These are phyloP conservation scores for Pollicipes pollicipes DNA, from an alignment of 1,140 invertebrate genomes.

Conservation along the genomic window DNA sequence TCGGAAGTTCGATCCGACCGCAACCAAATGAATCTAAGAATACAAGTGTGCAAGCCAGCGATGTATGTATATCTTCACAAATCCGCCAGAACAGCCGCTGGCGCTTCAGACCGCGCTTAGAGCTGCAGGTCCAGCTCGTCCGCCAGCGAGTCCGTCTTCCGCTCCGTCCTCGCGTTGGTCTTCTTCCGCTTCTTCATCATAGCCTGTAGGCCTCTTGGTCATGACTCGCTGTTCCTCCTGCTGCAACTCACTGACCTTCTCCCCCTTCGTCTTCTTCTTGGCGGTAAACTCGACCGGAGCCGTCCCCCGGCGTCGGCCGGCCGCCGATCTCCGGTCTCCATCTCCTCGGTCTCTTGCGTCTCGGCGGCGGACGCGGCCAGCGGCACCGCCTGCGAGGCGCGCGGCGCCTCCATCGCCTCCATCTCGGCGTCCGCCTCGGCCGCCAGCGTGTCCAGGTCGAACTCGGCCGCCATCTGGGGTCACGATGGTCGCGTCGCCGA, in stretches of 20 bases:
- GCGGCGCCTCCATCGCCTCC: conserved; percentile 13
- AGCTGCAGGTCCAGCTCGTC: not conserved
- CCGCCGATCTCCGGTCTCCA: no score
- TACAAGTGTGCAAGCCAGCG: no score
- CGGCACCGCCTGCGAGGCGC: conserved; percentile 20
- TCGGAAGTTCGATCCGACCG: no score
- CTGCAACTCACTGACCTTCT: not conserved
- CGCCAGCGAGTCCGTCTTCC: not conserved
- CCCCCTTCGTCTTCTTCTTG: no score
- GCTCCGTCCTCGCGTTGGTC: not conserved
- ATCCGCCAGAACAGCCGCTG: no score
- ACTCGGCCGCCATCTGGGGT: conserved; percentile 54
- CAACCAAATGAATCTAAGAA: no score
- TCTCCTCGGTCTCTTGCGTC: conserved; percentile 33
- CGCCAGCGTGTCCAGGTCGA: conserved; percentile 64
- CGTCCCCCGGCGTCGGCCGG: conserved; percentile 16
- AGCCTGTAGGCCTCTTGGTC: not conserved
- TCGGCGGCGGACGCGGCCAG: conserved; percentile 22
- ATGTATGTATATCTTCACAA: no score
- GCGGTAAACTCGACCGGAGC: no score
- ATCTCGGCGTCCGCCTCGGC: conserved; percentile 35
- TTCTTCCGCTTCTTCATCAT: not conserved
- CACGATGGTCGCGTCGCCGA: conserved; percentile 64
- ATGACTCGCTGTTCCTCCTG: not conserved
- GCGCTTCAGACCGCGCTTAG: no score